Evolutionary conservation across 1,140 invertebrate genomes (phyloP).

Genomic region (Drosophila santomea): DNA sequence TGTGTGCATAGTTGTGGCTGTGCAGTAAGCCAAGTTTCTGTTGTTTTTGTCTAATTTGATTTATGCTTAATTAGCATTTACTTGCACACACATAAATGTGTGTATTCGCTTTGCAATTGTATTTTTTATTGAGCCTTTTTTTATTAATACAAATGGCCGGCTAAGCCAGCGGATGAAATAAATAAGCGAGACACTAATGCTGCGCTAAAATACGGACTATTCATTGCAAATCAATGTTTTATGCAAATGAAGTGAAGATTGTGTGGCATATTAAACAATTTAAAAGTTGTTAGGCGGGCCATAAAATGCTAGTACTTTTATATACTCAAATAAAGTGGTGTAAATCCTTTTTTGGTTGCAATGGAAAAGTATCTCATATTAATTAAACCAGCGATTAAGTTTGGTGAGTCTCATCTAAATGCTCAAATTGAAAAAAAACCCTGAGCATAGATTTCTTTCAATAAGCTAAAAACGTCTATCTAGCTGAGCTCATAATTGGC

Average conservation of each 20-base stretch:
- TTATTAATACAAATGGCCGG: conserved; percentile 7
- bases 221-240: not conserved
- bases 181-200: conserved; percentile 7
- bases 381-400: no score
- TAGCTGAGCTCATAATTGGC: not conserved
- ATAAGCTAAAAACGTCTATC: no score
- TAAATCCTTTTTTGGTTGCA: no score
- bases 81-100: conserved; percentile 4
- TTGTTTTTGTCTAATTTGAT: conserved; percentile 22
- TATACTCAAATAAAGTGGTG: no score
- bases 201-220: not conserved
- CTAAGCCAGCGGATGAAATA: conserved; percentile 8
- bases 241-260: not conserved
- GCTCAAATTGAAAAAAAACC: no score
- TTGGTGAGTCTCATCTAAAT: no score
- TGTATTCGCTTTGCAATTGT: conserved; percentile 19
- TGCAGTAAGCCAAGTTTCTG: not conserved
- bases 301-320: no score
- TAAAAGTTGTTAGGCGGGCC: not conserved
- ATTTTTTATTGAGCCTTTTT: conserved; percentile 4
- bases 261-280: not conserved
- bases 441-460: no score
- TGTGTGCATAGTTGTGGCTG: conserved; percentile 2
- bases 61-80: conserved; percentile 39
- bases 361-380: no score